These are phyloP conservation scores for Clarias macrocephalus DNA, from an alignment of 2,113 vertebrate genomes.

Conservation along the genomic window DNA sequence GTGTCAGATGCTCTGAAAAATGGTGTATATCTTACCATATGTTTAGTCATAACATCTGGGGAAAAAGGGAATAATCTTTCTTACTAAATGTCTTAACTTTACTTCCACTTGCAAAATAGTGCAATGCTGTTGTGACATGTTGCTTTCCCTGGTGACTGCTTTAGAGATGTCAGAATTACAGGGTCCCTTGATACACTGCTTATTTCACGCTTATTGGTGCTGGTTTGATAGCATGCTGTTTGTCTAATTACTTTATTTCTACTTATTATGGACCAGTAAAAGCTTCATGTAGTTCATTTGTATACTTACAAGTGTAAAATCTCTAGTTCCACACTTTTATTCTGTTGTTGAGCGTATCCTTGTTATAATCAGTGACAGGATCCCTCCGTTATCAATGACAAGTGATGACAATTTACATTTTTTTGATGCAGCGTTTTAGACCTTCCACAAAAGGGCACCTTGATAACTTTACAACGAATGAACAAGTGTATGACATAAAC, in stretches of 20 bases:
- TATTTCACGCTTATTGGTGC: slow-evolving; percentile 8
- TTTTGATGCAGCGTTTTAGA: slow-evolving; percentile 7
- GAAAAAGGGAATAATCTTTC: not conserved
- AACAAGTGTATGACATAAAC: slow-evolving; percentile 24
- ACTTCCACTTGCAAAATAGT: not conserved
- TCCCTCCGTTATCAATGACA: not conserved
- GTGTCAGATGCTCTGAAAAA: not conserved
- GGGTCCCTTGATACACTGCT: not conserved
- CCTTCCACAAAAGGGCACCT: slow-evolving; percentile 11
- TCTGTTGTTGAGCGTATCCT: not conserved
- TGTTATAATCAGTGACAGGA: not conserved
- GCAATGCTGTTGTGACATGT: slow-evolving; percentile 4
- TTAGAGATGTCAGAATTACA: slow-evolving; percentile 13
- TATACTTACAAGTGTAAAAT: not conserved
- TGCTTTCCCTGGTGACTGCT: not conserved
- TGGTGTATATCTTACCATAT: not conserved
- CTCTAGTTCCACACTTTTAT: not conserved
- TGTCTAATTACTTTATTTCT: slow-evolving; percentile 13
- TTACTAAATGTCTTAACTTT: not conserved
- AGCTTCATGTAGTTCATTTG: not conserved
- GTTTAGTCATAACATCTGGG: not conserved
- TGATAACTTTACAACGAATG: not conserved
- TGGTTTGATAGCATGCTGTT: slow-evolving; percentile 13
- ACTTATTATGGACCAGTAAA: slow-evolving; percentile 5
- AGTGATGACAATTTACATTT: slow-evolving; percentile 7